Evolutionary conservation across 2,797 vertebrate genomes (phyloP).

Genomic region (Anolis apletophallus): DNA sequence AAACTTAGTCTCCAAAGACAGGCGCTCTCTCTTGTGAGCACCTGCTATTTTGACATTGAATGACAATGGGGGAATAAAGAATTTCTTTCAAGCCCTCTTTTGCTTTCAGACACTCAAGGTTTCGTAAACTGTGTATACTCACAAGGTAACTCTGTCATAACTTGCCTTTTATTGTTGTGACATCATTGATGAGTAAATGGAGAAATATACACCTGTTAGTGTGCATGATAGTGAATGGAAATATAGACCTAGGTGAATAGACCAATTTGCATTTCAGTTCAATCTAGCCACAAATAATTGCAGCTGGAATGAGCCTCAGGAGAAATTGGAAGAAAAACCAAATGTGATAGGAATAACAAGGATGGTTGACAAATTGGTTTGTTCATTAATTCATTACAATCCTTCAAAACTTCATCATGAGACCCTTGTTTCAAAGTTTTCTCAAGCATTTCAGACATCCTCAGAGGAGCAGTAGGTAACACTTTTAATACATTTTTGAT

Average conservation of each 20-base stretch:
- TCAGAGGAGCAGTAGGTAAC: not conserved
- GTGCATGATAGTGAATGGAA: not conserved
- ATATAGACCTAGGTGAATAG: not conserved
- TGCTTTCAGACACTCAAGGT: not conserved
- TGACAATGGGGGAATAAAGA: slow-evolving; percentile 23
- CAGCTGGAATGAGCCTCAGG: not conserved
- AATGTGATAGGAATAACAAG: not conserved
- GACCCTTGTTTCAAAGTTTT: not conserved
- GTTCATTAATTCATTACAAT: not conserved
- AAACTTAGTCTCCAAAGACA: slow-evolving; percentile 26
- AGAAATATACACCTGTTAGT: not conserved
- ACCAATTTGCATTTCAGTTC: not conserved
- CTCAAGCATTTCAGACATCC: not conserved
- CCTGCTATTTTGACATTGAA: slow-evolving; percentile 40
- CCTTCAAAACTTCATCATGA: not conserved
- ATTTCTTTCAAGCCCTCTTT: not conserved
- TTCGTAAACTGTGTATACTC: not conserved
- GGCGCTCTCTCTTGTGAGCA: slow-evolving; percentile 35
- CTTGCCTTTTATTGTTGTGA: not conserved
- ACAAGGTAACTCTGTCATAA: not conserved
- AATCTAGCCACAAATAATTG: not conserved
- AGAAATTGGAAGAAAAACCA: not conserved
- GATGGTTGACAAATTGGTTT: not conserved
- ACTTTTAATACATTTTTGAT: not conserved
- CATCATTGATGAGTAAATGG: not conserved